Conservation (phyloP, 64 coral and sea anemone genomes). For the Porites australiensis region DNA sequence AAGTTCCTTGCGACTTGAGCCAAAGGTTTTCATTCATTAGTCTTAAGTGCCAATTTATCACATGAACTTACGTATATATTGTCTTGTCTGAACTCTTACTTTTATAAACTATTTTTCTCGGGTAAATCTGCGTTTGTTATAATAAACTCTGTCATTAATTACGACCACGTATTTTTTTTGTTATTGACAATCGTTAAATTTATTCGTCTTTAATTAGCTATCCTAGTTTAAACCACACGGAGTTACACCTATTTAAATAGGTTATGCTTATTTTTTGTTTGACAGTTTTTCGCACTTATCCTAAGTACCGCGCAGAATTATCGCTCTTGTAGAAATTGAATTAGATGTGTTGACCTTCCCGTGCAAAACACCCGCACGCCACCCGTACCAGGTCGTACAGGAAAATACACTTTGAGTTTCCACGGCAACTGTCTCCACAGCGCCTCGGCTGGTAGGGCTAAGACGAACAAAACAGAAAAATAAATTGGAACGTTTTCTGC, state of each 20-base stretch:
- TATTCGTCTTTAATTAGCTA: not conserved
- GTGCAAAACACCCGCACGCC: constrained; percentile 7
- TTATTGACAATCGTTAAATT: not conserved
- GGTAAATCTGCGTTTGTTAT: not conserved
- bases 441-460: no score
- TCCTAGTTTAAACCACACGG: not conserved
- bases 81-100: no score
- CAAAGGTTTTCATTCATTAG: no score
- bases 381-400: constrained; percentile 6
- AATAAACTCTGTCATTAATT: not conserved
- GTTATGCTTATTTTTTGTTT: not conserved
- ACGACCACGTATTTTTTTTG: not conserved
- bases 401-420: not conserved
- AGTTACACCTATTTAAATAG: not conserved
- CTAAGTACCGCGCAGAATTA: not conserved
- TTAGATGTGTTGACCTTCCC: constrained; percentile 38
- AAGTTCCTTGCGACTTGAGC: no score
- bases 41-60: no score
- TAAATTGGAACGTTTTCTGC: no score
- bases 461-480: no score
- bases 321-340: constrained; percentile 46
- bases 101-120: not conserved
- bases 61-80: no score
- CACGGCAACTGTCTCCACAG: not conserved
- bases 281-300: constrained; percentile 10